A percentile compares a stretch with the other conserved stretches of the same genome.
These are phyloP conservation scores for Perccottus glenii DNA, from an alignment of 2,113 vertebrate species.

Conservation along the genomic window DNA sequence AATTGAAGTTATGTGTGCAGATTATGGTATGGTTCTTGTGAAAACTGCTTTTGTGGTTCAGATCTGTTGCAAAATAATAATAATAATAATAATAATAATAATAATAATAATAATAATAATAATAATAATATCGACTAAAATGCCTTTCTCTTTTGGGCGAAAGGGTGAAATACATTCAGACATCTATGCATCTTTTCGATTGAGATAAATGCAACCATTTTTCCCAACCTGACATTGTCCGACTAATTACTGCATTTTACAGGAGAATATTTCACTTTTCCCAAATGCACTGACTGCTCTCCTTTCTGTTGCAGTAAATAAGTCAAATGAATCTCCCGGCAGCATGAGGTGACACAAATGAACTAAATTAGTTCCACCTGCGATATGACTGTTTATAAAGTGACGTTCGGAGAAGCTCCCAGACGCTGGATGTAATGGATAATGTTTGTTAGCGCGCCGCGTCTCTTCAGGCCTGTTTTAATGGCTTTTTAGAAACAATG, in stretches of 20 bases:
- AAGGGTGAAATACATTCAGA: no score
- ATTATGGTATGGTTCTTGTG: no score
- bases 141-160: no score
- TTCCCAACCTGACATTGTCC: background rate
- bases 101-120: no score
- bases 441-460: conserved; percentile 14
- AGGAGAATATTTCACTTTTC: conserved; percentile 1
- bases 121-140: no score
- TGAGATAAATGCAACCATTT: background rate
- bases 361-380: background rate
- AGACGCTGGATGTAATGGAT: conserved; percentile 9
- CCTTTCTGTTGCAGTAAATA: background rate
- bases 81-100: no score
- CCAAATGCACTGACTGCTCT: background rate
- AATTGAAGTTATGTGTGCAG: no score
- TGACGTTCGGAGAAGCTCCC: conserved; percentile 3
- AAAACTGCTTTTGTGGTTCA: no score
- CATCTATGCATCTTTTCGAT: background rate
- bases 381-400: conserved; percentile 1
- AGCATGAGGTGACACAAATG: background rate
- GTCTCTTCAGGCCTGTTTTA: conserved; percentile 16
- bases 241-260: background rate
- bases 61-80: no score
- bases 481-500: conserved; percentile 18
- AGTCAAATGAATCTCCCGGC: background rate